Percentiles rank a stretch among this genome's conserved stretches.
Conservation (phyloP, 2,797 vertebrate species). For the Poecile montanus region DNA sequence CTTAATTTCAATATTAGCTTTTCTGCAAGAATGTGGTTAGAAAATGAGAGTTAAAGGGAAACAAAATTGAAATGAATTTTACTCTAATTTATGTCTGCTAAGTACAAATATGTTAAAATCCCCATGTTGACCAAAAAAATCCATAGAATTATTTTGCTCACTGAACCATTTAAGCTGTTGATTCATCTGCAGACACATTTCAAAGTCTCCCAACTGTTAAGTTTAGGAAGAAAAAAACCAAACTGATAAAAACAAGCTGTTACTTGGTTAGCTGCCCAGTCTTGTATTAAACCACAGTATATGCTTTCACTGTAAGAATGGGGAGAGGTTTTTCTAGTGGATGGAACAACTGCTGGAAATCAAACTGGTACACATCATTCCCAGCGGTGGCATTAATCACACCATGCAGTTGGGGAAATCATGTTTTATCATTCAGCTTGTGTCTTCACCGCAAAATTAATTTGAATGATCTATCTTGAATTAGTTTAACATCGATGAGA, state of each 20-base stretch:
- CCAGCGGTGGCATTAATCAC: neutral
- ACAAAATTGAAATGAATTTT: conserved; percentile 17
- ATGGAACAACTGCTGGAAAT: neutral
- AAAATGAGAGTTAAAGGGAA: neutral
- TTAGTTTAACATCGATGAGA: neutral
- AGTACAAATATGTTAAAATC: conserved; percentile 32
- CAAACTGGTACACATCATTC: neutral
- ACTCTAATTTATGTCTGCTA: conserved; percentile 7
- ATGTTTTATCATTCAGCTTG: neutral
- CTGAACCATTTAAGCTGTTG: conserved; percentile 26
- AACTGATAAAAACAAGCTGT: neutral
- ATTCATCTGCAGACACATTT: conserved; percentile 38
- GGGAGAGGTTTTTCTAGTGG: neutral
- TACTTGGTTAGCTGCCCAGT: conserved; percentile 17
- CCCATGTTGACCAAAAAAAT: neutral
- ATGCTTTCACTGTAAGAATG: neutral
- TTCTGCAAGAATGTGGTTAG: conserved; percentile 26
- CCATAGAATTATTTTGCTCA: conserved; percentile 30
- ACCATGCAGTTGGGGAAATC: neutral
- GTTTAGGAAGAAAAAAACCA: neutral
- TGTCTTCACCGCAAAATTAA: neutral
- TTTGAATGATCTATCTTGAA: rapidly evolving
- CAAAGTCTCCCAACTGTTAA: conserved; percentile 28
- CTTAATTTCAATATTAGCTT: conserved; percentile 15
- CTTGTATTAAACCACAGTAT: neutral